These are phyloP conservation scores for Drosophila antonietae DNA, from an alignment of 2,888 invertebrate species.

Conservation along the genomic window DNA sequence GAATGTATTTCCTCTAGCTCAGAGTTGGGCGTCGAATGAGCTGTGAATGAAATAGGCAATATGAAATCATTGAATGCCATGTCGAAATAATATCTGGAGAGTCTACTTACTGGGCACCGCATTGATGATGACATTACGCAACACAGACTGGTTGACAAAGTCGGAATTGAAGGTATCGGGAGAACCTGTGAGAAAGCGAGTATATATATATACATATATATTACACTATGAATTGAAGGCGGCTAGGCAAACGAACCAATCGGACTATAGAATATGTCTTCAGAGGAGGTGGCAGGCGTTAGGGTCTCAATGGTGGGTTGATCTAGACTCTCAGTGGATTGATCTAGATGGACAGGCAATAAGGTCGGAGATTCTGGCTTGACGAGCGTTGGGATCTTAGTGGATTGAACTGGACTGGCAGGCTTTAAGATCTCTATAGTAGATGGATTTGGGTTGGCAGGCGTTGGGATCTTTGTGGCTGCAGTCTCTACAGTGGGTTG, in stretches of 20 bases:
- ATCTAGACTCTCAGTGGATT: conserved; percentile 44
- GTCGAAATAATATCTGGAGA: background rate
- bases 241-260: conserved; percentile 76
- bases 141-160: conserved; percentile 48
- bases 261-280: conserved; percentile 83
- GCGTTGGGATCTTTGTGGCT: conserved; percentile 4
- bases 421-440: conserved; percentile 4
- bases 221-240: background rate
- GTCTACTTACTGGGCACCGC: conserved; percentile 46
- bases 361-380: conserved; percentile 4
- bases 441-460: background rate
- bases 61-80: background rate
- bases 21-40: conserved; percentile 64
- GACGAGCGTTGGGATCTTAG: conserved; percentile 1
- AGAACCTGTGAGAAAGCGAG: conserved; percentile 63
- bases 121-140: conserved; percentile 44
- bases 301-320: conserved; percentile 48
- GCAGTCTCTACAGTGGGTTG: background rate
- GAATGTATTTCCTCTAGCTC: conserved; percentile 31
- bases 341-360: conserved; percentile 2
- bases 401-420: conserved; percentile 1
- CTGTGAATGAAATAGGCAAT: conserved; percentile 23
- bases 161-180: conserved; percentile 66
- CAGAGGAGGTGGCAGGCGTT: conserved; percentile 81
- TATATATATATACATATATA: background rate